These are phyloP conservation scores for Epizoanthus stellaris DNA, from an alignment of 92 coral and sea anemone species.

Conservation along the genomic window DNA sequence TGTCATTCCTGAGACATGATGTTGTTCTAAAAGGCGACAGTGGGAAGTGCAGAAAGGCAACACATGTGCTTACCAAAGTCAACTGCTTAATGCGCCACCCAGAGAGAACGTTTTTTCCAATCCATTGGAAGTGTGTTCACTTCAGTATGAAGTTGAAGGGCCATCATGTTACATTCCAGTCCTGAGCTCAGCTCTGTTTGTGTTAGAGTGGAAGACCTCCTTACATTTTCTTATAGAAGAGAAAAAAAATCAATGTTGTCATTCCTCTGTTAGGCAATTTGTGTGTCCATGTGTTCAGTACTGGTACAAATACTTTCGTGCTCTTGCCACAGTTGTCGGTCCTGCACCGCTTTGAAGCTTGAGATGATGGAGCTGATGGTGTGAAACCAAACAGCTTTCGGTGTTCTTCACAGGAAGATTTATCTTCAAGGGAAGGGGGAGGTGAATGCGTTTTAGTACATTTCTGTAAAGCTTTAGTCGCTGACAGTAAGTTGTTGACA, in stretches of 20 bases:
- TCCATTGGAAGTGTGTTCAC: slow-evolving; percentile 53
- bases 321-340: too few relatives aligned
- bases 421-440: too few relatives aligned
- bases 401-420: too few relatives aligned
- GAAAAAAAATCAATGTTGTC: slow-evolving; percentile 44
- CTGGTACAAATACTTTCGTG: too few relatives aligned
- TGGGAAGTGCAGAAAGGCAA: slow-evolving; percentile 29
- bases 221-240: neutral
- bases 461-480: too few relatives aligned
- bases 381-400: too few relatives aligned
- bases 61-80: slow-evolving; percentile 56
- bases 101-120: slow-evolving; percentile 35
- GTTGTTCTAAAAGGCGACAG: slow-evolving; percentile 14
- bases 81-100: slow-evolving; percentile 53
- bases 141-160: slow-evolving; percentile 34
- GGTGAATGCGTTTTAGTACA: too few relatives aligned
- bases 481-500: too few relatives aligned
- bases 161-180: slow-evolving; percentile 55
- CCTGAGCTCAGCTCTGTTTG: slow-evolving; percentile 35
- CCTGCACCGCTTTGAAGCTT: too few relatives aligned
- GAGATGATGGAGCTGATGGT: too few relatives aligned
- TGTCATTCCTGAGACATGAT: slow-evolving; percentile 47
- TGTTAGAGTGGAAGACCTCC: slow-evolving; percentile 28
- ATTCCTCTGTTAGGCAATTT: slow-evolving; percentile 29
- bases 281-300: too few relatives aligned